Conservation (phyloP, 2,797 vertebrate genomes). For the Fringilla coelebs region DNA sequence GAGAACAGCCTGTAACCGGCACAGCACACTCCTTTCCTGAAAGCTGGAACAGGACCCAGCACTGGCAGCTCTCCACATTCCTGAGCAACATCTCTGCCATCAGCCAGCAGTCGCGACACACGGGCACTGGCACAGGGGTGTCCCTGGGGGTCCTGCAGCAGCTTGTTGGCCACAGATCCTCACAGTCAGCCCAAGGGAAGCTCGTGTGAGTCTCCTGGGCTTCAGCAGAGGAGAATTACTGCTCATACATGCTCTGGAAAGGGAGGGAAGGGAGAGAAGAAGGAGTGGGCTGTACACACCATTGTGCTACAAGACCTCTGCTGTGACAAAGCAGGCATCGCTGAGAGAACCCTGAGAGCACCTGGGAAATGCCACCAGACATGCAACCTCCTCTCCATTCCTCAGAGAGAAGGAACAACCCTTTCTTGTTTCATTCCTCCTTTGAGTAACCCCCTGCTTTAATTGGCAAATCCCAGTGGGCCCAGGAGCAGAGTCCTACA, state of each 20-base stretch:
- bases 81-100: neutral
- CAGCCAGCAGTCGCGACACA: fast-evolving
- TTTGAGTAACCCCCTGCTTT: neutral
- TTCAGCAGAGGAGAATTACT: neutral
- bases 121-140: fast-evolving
- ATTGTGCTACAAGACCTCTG: neutral
- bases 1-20: slow-evolving; percentile 14
- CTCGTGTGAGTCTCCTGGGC: neutral
- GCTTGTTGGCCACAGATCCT: neutral
- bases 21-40: slow-evolving; percentile 4
- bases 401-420: neutral
- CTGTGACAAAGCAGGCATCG: neutral
- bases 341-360: neutral
- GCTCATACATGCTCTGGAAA: neutral
- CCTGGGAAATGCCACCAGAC: neutral
- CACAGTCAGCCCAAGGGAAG: neutral
- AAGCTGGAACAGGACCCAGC: neutral
- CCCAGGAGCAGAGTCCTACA: neutral
- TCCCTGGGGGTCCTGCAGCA: neutral
- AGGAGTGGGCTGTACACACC: neutral
- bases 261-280: neutral
- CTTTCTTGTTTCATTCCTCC: neutral
- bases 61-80: slow-evolving; percentile 8
- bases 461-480: fast-evolving
- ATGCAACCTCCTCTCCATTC: neutral